Evolutionary conservation across 2,888 invertebrate species (phyloP).

Genomic region (Portevinia maculata): DNA sequence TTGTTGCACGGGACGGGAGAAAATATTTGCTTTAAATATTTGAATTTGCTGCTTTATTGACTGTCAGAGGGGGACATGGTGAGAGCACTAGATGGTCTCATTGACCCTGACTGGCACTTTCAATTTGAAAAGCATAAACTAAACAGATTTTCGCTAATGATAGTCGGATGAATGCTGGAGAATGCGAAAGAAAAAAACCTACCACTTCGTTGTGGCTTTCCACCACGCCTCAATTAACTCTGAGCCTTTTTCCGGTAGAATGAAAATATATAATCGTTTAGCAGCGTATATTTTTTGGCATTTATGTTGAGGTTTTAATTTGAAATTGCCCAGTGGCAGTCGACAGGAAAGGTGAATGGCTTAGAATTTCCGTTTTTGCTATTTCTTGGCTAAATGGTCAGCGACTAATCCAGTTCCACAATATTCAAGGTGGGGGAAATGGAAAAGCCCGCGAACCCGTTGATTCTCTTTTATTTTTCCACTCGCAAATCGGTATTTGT

Average conservation of each 20-base stretch:
- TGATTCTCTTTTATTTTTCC: conserved; percentile 1
- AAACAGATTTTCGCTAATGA: conserved; percentile 21
- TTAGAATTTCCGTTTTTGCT: conserved; percentile 45
- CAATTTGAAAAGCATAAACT: conserved; percentile 12
- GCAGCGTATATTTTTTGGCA: conserved; percentile 28
- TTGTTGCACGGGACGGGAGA: conserved; percentile 24
- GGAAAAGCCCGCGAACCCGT: conserved; percentile 21
- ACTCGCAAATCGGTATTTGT: conserved; percentile 33
- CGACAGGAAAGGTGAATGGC: conserved; percentile 52
- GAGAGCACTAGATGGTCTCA: not conserved
- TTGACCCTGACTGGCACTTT: conserved; percentile 22
- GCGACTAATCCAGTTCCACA: conserved; percentile 19
- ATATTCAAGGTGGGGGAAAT: conserved; percentile 15
- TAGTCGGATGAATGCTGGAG: not conserved
- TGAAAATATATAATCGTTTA: conserved; percentile 65
- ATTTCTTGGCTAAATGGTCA: conserved; percentile 28
- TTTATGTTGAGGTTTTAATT: conserved; percentile 48
- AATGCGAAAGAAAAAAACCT: conserved; percentile 34
- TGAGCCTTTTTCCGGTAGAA: conserved; percentile 68
- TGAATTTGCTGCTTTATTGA: conserved; percentile 57
- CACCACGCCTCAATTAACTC: conserved; percentile 70
- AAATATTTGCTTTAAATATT: conserved; percentile 50
- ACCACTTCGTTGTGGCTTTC: conserved; percentile 61
- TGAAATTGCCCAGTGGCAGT: conserved; percentile 68
- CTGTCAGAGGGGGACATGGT: conserved; percentile 6